Evolutionary conservation across 2,113 vertebrate genomes (phyloP), one percentile per base, ranked within the genome.

Genomic region (Pampusana beccarii): DNA sequence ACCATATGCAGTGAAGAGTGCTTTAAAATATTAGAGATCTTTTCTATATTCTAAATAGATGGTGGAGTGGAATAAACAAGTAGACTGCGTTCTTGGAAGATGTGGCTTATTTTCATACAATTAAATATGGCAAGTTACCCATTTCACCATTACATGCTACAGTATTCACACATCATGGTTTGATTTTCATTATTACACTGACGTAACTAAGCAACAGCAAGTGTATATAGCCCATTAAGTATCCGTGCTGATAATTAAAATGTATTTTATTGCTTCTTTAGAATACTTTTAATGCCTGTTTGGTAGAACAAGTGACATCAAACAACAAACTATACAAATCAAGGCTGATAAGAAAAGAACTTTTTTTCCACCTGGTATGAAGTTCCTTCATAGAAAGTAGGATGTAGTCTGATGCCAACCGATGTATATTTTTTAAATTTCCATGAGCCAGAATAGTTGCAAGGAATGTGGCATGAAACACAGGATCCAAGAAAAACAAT

Each of bases 381-480:
- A 83, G 80, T 70, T 91, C 61, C 38, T 78, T 91, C 36, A 70
- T 3, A 79, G 44, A 70, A 91, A 80, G 54, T 7, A 50, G 6
- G 6, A 74, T 65, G 42, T 5, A 78, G 50, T 78, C 61, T 78
- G 34, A 69, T 88, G 70, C 24, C 57, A 92, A 83, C 16, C 53
- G 13, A 56, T 65, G 25, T 69, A 17, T 66, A 75, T 66, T 67
- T 93, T 51, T 42, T 5, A 71, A 80, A 91, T 87, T 94, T 88
- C 93, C 65, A 20, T 60, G 51, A 92, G 54, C 58, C 20, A 58
- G 78, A 88, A 84, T 5, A 81, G 75, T 92, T 95, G 54, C 53
- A 84, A 96, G 44, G 51, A 95, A 96, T 79, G 78, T 79, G 82
- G 11, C 65, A 86, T 86, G 34, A 89, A 96, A 95, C 40, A 90